phyloP scores from a whole-genome alignment of 2,888 invertebrate species.

The Ecliptopera silaceata region DNA sequence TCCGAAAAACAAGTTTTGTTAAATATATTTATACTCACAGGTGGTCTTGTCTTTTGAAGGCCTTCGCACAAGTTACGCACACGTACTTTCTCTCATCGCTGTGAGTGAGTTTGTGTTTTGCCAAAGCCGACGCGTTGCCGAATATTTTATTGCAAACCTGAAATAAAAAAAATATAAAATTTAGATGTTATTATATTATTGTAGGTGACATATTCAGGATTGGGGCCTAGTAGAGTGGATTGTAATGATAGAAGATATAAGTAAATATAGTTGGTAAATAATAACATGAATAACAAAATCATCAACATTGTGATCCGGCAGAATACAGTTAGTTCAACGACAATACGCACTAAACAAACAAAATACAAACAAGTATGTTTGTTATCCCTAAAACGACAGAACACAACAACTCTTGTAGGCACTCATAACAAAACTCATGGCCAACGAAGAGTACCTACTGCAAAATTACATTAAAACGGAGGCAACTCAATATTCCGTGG shows the following conservation, averaged over 20 bases:
- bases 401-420: background rate
- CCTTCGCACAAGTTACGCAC: constrained; percentile 97
- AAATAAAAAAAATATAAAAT: constrained; percentile 41
- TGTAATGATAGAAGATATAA: no score
- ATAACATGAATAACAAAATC: no score
- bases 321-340: constrained; percentile 15
- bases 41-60: constrained; percentile 99
- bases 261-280: no score
- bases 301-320: constrained; percentile 21
- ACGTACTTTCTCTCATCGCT: constrained; percentile 98
- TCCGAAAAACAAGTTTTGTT: background rate
- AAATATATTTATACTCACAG: constrained; percentile 88
- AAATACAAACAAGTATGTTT: background rate
- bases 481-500: constrained; percentile 48
- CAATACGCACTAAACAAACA: background rate
- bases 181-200: no score
- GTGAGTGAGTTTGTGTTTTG: constrained; percentile 98
- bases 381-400: background rate
- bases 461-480: constrained; percentile 52
- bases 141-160: constrained; percentile 98
- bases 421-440: constrained; percentile 1
- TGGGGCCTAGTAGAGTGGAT: no score
- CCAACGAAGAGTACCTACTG: constrained; percentile 17
- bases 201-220: no score
- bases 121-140: constrained; percentile 98